Base-by-base conservation (phyloP, 2,797 vertebrate species). In the Phrynocephalus vlangalii region DNA sequence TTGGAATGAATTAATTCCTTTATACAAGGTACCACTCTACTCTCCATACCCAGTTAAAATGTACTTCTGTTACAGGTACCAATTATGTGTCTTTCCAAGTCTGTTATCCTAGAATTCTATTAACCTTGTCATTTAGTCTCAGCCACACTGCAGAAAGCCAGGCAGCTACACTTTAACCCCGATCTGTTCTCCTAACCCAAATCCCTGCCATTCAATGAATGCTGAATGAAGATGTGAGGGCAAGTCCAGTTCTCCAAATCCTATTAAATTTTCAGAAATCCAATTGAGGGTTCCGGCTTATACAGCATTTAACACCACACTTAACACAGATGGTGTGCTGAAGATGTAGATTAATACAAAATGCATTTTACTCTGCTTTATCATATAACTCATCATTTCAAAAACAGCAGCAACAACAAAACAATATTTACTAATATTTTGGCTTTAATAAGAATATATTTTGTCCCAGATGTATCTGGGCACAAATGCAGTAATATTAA, bases 311-410 rank as follows among this genome's bases (percentile, higher is more conserved):
- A 75, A 76, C 72, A 73, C 9, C 50, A 38, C 50, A 84, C 33
- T 63, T 67, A 6, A n/a, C 83, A 75, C 7, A 84, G 83, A 84
- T 24, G 33, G 33, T 60, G 28, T 44, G 24, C 56, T 67, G 48
- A 15, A 2, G 22, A 72, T 26, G 11, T 33, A 72, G 50, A 63
- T 44, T 22, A 66, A 84, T 38, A 24, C 2, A 76, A 76, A 73
- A 66, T 84, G 33, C 60, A 85, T 85, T 85, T 77, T 85, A 22
- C 67, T 60, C 11, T 75, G 24, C 52, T 30, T 75, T 85, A 48
- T 63, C 20, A 52, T 73, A 76, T 44, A 75, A 60, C 11, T 44
- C 56, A 38, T 24, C 71, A 84, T 75, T 84, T 63, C 28, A 76
- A 84, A 84, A 75, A 28, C 22, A 6, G 16, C 26, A 66, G 2